Conservation (phyloP, 2,797 vertebrate genomes). For the Scleropages formosus region DNA sequence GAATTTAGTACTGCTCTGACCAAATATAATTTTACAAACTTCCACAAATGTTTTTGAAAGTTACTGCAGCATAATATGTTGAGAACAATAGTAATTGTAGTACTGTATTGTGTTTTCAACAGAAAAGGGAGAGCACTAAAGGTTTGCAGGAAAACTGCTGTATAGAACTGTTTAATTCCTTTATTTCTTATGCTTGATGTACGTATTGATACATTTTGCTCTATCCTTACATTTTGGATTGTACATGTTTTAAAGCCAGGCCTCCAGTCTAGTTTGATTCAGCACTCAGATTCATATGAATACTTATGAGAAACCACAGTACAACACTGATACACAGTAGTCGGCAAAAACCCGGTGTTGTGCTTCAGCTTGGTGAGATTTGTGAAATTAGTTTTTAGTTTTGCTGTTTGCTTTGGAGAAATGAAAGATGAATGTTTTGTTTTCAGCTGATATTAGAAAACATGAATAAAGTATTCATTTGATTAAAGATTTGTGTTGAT, state of each 20-base stretch:
- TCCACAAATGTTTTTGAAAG: constrained; percentile 16
- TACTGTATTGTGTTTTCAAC: constrained; percentile 26
- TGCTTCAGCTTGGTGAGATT: constrained; percentile 13
- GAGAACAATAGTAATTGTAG: constrained; percentile 18
- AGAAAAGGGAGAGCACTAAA: constrained; percentile 17
- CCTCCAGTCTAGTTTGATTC: neutral
- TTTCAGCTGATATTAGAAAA: constrained; percentile 45
- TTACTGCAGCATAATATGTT: constrained; percentile 13
- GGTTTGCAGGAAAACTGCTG: constrained; percentile 13
- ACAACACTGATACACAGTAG: constrained; percentile 11
- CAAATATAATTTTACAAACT: constrained; percentile 34
- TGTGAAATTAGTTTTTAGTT: constrained; percentile 21
- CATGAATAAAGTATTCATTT: constrained; percentile 35
- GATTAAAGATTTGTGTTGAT: constrained; percentile 13
- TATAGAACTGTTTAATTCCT: constrained; percentile 28
- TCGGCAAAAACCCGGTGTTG: constrained; percentile 4
- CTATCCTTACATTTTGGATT: constrained; percentile 33
- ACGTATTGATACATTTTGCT: constrained; percentile 31
- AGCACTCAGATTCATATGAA: neutral
- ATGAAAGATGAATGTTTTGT: constrained; percentile 41
- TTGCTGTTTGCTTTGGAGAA: constrained; percentile 25
- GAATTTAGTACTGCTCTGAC: constrained; percentile 35
- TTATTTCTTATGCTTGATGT: constrained; percentile 17
- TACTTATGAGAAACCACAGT: neutral
- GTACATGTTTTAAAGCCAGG: constrained; percentile 30